These are phyloP conservation scores for Aleiodes leptofemur DNA, from an alignment of 2,888 invertebrate species.

Conservation along the genomic window DNA sequence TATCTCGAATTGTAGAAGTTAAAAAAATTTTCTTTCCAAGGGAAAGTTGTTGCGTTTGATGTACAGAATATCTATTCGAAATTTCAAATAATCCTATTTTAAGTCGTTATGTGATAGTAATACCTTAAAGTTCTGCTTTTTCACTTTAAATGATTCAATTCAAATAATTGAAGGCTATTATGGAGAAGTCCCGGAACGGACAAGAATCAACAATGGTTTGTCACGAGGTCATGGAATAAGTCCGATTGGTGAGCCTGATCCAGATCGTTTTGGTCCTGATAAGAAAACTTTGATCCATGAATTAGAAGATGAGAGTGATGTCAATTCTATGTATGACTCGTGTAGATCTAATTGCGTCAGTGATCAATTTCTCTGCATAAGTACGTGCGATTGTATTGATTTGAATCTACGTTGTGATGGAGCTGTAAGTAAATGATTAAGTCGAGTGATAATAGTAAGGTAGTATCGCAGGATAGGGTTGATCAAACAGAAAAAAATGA, in stretches of 20 bases:
- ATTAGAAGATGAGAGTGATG: slow-evolving; percentile 60
- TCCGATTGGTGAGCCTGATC: slow-evolving; percentile 56
- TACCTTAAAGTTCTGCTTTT: too few species aligned
- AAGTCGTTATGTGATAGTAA: too few species aligned
- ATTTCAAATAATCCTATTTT: too few species aligned
- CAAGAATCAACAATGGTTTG: slow-evolving; percentile 58
- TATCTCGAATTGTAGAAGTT: not conserved
- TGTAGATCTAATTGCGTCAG: slow-evolving; percentile 74
- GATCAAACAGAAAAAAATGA: too few species aligned
- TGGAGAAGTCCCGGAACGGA: slow-evolving; percentile 57
- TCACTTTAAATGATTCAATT: too few species aligned
- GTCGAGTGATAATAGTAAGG: not conserved
- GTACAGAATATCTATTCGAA: not conserved
- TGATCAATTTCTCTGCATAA: slow-evolving; percentile 78
- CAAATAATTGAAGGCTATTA: slow-evolving; percentile 23
- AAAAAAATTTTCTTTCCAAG: too few species aligned
- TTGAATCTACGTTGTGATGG: slow-evolving; percentile 76
- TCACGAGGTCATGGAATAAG: slow-evolving; percentile 61
- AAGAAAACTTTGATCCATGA: slow-evolving; percentile 61
- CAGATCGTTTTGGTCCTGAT: slow-evolving; percentile 57
- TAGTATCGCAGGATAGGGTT: too few species aligned
- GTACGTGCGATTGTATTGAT: slow-evolving; percentile 83
- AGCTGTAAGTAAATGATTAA: slow-evolving; percentile 56
- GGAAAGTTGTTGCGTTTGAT: not conserved
- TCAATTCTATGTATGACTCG: slow-evolving; percentile 60